Evolutionary conservation across 2,797 vertebrate species (phyloP), one percentile per base, ranked within the genome.

Genomic region (Synanceia verrucosa): DNA sequence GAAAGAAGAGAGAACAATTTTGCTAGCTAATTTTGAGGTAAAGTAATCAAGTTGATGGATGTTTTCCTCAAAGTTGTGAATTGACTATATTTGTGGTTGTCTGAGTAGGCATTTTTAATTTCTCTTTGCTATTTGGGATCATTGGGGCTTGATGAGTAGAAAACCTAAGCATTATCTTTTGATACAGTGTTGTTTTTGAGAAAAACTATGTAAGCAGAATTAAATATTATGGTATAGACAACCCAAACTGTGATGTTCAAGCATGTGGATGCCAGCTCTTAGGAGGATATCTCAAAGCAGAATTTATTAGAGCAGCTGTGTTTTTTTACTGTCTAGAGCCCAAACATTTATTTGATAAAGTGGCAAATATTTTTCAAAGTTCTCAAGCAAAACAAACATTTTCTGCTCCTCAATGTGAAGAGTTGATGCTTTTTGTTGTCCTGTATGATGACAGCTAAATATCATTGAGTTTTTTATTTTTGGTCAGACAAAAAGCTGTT

Each of bases 1-100:
- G 33, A 62, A 57, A 21, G 3, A 5, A 10, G 4, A 18, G 31
- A 18, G 10, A 12, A 39, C 29, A 21, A 14, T n/a, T 37, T n/a
- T 55, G 11, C 24, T n/a, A 16, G 26, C 3, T 39, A 10, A 51
- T 65, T 9, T 46, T 5, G 3, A 53, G 16, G 6, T 52, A 7
- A 41, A 26, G 16, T 50, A 1, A 39, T 52, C 3, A n/a, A n/a
- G 9, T 39, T 13, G 3, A 39, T 29, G 13, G 51, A 12, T 47
- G 29, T 70, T 81, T 2, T 61, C 34, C 66, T 59, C 18, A 14
- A 47, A 36, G 11, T 12, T 41, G 13, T 29, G 28, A 51, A 23
- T 60, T 53, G 34, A 53, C 56, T 33, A 9, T 37, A 9, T 62
- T 43, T 41, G 9, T 51, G 14, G 13, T 9, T 24, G 6, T 39